phyloP scores from a whole-genome alignment of 2,113 vertebrate species.

The western clawed frog (Xenopus tropicalis) region UCB_Xtro_10.0 CM004448.2:39480501-39481000 shows the following conservation, averaged over 20 bases:
- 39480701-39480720: too few relatives aligned
- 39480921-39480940: slow-evolving; percentile 96
- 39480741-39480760: not conserved
- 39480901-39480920: slow-evolving; percentile 98
- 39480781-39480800: slow-evolving; percentile 96
- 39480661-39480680: too few relatives aligned
- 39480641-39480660: too few relatives aligned
- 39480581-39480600: too few relatives aligned
- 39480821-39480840: slow-evolving; percentile 97
- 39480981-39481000: not conserved
- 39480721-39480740: too few relatives aligned
- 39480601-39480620: too few relatives aligned
- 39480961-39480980: slow-evolving; percentile 89
- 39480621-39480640: too few relatives aligned
- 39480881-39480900: slow-evolving; percentile 94
- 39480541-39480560: too few relatives aligned
- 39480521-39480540: too few relatives aligned
- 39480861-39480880: slow-evolving; percentile 99
- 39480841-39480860: slow-evolving; percentile 95
- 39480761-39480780: slow-evolving; percentile 73
- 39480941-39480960: slow-evolving; percentile 93
- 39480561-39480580: too few relatives aligned
- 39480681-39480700: too few relatives aligned
- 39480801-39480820: slow-evolving; percentile 98
- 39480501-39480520: too few relatives aligned